Base-by-base conservation (phyloP, 2,888 invertebrate species). In the Encarsia formosa region DNA sequence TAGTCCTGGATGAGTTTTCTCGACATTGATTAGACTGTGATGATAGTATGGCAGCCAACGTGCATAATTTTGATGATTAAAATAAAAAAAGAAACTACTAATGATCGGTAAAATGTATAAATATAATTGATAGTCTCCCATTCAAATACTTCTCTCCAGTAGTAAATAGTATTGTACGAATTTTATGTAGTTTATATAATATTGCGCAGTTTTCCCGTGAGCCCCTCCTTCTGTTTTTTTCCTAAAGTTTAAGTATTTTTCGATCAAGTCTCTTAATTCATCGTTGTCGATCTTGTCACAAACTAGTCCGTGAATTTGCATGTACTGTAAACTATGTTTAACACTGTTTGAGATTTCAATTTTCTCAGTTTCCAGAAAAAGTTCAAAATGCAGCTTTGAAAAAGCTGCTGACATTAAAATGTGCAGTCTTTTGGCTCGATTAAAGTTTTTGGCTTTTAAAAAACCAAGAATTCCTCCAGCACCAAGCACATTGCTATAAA, bases 1-100 rank as follows among this genome's bases (percentile, higher is more conserved):
- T 31, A 69, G 56, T 41, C 53, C 62, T 39, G 65, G 63, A 58
- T 70, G 65, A 40, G 66, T 68, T 49, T 61, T 49, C 22, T 56
- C 59, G 11, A 68, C 56, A 5, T 63, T 65, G 15, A 54, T 44
- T 44, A 70, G 62, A 58, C 67, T 68, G 23, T 58, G 56, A 23
- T 43, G 38, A 47, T 68, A 71, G 56, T 45, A 48, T 5, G 65
- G 62, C 3, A 59, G 40, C 61, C 64, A 70, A 5, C 65, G 58
- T 47, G 66, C 60, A 60, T 71, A 69, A 41, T 69, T 70, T 45
- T 40, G 64, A 16, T 69, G 66, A 53, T 69, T 67, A 26, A 56
- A 60, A 9, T 49, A 50, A 44, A 70, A 69, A 58, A 70, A 70
- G 19, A 70, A 48, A 57, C 64, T 37, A 11, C 13, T 9, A 3